Evolutionary conservation across 2,113 vertebrate genomes (phyloP).

Genomic region (Poecile atricapillus): DNA sequence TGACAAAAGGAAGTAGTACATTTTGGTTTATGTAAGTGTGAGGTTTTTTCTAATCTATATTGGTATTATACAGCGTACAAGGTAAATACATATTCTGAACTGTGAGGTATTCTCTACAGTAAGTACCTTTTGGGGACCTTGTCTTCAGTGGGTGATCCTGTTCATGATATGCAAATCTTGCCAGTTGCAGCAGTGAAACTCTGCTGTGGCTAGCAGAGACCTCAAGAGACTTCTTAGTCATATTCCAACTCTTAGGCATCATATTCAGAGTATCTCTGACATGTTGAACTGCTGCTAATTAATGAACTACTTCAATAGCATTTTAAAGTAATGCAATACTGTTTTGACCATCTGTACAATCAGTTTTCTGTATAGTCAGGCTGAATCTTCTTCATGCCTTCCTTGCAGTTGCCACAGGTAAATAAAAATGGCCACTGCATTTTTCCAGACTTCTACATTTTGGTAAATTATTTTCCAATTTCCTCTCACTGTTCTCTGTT

Average conservation of each 20-base stretch:
- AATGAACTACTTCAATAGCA: background rate
- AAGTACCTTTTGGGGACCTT: background rate
- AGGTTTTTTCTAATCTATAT: background rate
- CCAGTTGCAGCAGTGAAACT: background rate
- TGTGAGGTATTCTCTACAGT: background rate
- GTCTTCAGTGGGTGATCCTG: background rate
- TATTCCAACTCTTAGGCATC: background rate
- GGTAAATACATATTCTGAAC: background rate
- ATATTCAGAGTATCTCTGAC: background rate
- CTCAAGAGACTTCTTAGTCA: background rate
- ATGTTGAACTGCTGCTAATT: background rate
- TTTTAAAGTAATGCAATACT: background rate
- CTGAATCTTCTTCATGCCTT: background rate
- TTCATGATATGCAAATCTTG: background rate
- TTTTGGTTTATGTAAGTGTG: background rate
- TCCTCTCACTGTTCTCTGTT: background rate
- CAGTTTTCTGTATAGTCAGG: background rate
- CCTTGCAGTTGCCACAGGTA: background rate
- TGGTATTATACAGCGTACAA: background rate
- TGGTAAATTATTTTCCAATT: background rate
- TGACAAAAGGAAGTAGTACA: background rate
- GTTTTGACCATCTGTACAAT: background rate
- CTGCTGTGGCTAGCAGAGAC: background rate
- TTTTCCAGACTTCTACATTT: background rate
- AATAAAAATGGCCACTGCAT: background rate